Percentiles rank a stretch among this genome's conserved stretches.
Evolutionary conservation across 2,113 vertebrate genomes (phyloP).

Genomic region (Elephas maximus): DNA sequence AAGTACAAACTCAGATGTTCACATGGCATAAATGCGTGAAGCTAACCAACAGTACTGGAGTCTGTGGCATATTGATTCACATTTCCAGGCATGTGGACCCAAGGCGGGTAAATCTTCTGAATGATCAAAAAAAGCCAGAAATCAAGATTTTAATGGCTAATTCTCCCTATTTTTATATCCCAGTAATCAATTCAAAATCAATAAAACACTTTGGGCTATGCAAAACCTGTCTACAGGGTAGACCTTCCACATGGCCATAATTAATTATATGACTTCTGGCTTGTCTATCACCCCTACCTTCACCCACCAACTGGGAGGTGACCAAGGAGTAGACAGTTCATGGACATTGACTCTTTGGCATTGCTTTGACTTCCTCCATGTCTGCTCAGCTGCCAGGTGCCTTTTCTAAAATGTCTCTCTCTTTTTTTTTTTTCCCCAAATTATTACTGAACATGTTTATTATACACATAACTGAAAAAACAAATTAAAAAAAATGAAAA

Average conservation of each 20-base stretch:
- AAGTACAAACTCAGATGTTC: neutral
- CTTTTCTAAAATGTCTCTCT: neutral
- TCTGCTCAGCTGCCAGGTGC: neutral
- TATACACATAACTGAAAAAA: neutral
- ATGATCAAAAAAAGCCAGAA: neutral
- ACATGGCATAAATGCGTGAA: neutral
- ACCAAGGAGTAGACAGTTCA: neutral
- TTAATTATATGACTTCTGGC: neutral
- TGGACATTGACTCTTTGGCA: neutral
- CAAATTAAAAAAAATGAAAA: conserved; percentile 18
- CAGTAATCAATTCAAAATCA: neutral
- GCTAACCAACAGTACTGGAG: neutral
- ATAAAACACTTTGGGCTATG: neutral
- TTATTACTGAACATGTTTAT: neutral
- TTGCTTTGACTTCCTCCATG: neutral
- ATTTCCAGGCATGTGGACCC: neutral
- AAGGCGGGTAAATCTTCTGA: neutral
- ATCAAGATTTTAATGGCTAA: neutral
- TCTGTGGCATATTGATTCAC: neutral
- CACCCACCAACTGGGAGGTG: neutral
- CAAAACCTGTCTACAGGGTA: neutral
- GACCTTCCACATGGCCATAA: neutral
- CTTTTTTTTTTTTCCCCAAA: neutral
- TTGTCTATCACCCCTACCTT: neutral
- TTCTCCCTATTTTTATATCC: neutral